Conservation (phyloP, 2,888 invertebrate species). For the Hipparchia sbordonii region DNA sequence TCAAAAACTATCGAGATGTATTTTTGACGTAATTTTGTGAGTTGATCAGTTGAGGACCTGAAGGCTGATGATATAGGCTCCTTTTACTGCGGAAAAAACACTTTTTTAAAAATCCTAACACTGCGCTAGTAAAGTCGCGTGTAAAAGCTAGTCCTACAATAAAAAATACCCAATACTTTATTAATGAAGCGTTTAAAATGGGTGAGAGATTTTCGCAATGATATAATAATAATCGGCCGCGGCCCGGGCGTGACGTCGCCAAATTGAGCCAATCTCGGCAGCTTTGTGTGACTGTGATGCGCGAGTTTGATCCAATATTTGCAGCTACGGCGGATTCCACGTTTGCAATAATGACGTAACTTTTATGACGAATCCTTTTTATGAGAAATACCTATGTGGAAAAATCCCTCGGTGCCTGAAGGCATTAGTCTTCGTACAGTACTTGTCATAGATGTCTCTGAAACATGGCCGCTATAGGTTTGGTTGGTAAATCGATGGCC, state of each 20-base stretch:
- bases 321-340: slow-evolving; percentile 52
- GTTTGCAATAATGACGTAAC: slow-evolving; percentile 43
- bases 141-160: not conserved
- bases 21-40: too few relatives aligned
- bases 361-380: slow-evolving; percentile 32
- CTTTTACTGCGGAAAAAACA: too few relatives aligned
- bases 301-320: slow-evolving; percentile 65
- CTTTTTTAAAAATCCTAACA: too few relatives aligned
- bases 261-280: slow-evolving; percentile 71
- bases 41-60: too few relatives aligned
- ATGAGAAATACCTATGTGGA: not conserved
- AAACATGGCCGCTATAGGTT: too few relatives aligned
- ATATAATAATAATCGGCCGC: slow-evolving; percentile 49
- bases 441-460: too few relatives aligned
- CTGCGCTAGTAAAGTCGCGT: too few relatives aligned
- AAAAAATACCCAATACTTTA: slow-evolving; percentile 17
- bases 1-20: too few relatives aligned
- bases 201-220: slow-evolving; percentile 43
- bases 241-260: slow-evolving; percentile 55
- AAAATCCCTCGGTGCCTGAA: too few relatives aligned
- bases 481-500: too few relatives aligned
- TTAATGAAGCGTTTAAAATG: slow-evolving; percentile 28
- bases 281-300: slow-evolving; percentile 60
- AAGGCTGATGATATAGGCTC: too few relatives aligned
- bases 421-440: too few relatives aligned